phyloP scores from a whole-genome alignment of 2,113 vertebrate genomes.

The Scomber japonicus region DNA sequence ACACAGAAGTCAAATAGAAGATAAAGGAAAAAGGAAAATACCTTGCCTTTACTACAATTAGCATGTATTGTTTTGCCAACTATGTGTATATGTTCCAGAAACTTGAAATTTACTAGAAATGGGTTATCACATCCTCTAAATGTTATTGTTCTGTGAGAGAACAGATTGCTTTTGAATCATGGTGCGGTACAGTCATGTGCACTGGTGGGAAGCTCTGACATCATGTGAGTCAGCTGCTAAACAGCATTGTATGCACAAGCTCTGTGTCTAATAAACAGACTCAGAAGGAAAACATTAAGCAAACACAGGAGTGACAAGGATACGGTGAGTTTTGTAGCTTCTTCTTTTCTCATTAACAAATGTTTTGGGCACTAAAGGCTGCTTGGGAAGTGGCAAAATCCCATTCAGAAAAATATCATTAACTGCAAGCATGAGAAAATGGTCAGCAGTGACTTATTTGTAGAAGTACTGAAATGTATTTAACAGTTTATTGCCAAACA shows the following conservation, averaged over 20 bases:
- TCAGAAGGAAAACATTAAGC: not conserved
- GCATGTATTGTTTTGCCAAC: not conserved
- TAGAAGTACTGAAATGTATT: conserved; percentile 14
- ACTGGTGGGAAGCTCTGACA: conserved; percentile 39
- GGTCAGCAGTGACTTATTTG: conserved; percentile 20
- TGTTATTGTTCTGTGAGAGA: conserved; percentile 16
- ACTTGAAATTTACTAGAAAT: not conserved
- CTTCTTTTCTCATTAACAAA: conserved; percentile 4
- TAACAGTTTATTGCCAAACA: conserved; percentile 5
- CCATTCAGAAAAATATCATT: not conserved
- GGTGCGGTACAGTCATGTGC: conserved; percentile 36
- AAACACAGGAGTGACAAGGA: not conserved
- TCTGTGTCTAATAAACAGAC: conserved; percentile 18
- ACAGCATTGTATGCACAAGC: conserved; percentile 23
- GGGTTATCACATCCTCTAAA: conserved; percentile 3
- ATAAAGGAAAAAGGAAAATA: conserved; percentile 3
- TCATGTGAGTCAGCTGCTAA: conserved; percentile 40
- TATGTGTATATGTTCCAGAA: not conserved
- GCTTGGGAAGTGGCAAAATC: not conserved
- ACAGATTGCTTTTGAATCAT: conserved; percentile 33
- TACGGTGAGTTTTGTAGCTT: not conserved
- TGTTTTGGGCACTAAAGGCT: not conserved
- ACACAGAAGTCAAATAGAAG: conserved; percentile 59
- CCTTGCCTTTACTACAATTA: conserved; percentile 10
- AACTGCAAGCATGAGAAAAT: conserved; percentile 14